phyloP scores from a whole-genome alignment of 2,888 invertebrate species.

The Apamea sordens region DNA sequence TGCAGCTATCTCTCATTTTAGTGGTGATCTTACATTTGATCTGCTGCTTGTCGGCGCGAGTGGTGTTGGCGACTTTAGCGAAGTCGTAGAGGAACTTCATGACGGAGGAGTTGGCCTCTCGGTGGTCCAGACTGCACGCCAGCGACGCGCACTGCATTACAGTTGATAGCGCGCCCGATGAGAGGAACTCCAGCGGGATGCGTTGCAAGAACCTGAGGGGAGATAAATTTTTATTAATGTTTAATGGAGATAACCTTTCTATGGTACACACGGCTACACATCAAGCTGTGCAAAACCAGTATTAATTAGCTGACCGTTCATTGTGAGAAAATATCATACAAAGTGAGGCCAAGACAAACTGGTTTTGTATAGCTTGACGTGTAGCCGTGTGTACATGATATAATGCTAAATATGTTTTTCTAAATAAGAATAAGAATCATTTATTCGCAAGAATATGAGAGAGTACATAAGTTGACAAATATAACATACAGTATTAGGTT shows the following conservation, averaged over 20 bases:
- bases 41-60: conserved; percentile 64
- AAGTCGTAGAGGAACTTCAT: conserved; percentile 98
- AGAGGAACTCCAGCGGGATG: conserved; percentile 95
- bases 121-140: conserved; percentile 96
- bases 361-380: too few species aligned
- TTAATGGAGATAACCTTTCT: not conserved
- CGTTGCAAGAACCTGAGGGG: conserved; percentile 94
- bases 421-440: not conserved
- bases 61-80: conserved; percentile 90
- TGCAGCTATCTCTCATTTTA: too few species aligned
- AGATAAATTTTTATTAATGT: not conserved
- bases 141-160: conserved; percentile 96
- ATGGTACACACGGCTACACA: too few species aligned
- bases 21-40: conserved; percentile 69
- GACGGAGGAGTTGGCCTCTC: conserved; percentile 98
- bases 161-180: conserved; percentile 93
- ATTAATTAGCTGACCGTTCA: too few species aligned
- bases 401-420: not conserved
- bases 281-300: too few species aligned
- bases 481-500: not conserved
- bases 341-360: too few species aligned
- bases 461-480: not conserved
- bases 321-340: too few species aligned
- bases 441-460: not conserved
- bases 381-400: too few species aligned